Base-by-base conservation (phyloP, 1,140 invertebrate species). In the Araneus ventricosus region DNA sequence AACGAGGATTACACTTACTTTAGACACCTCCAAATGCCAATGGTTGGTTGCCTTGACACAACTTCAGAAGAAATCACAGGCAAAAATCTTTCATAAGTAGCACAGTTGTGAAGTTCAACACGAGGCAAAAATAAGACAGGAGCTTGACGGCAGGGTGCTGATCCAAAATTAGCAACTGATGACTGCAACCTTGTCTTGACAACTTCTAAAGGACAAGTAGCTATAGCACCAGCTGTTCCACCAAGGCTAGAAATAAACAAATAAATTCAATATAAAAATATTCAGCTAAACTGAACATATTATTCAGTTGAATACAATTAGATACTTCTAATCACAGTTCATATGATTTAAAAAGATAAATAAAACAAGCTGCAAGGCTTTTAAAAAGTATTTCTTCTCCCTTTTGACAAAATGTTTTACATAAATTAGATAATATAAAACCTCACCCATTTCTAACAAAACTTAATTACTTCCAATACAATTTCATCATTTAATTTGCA, bases 101-200 rank as follows among this genome's bases (percentile, higher is more conserved):
- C 34, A 85, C 92, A 93, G n/a, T 86, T 89, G 52, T 89, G 88
- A 57, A 93, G 86, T 75, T 92, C 90, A 57, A 94, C 80, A 8
- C 94, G 57, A 17, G 85, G 79, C 27, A 87, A 39, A 30, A 93
- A 79, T 30, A 79, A 52, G 17, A 93, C 57, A 70, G 59, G 41
- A 45, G 61, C 30, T 61, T 63, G 41, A n/a, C 24, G 45, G 8
- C 59, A 52, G 22, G 85, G 37, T 93, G 94, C 24, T 75, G 94
- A 94, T 70, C 85, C 87, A 93, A 94, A 94, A 79, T 70, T 93
- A 90, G 95, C 88, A 94, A 95, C 94, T 41, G 98, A 99, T 20
- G 99, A 99, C 95, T 99, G 99, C 89, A 99, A 96, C 80, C 99
- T 97, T 3, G 99, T 99, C 96, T 99, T 99, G 7, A 99, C 98